A percentile compares a stretch with the other conserved stretches of the same genome.
Evolutionary conservation across 2,113 vertebrate genomes (phyloP).

Genomic region (Tupaia tana): DNA sequence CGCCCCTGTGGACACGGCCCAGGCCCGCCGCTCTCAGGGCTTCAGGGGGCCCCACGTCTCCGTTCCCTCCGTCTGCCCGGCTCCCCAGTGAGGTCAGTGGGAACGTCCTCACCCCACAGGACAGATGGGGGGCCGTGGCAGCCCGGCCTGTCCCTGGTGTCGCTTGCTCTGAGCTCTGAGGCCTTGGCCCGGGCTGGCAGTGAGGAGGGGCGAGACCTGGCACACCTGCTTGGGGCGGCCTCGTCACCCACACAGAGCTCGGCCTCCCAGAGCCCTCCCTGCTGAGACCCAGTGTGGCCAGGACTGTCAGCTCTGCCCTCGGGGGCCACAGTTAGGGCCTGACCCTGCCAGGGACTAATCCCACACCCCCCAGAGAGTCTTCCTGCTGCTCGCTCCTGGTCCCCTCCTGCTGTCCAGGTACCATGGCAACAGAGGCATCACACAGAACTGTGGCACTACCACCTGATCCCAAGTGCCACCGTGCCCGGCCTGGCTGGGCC

Average conservation of each 20-base stretch:
- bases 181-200: neutral
- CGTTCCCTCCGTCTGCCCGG: neutral
- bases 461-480: neutral
- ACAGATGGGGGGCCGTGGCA: neutral
- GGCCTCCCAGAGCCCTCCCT: neutral
- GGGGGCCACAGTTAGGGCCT: neutral
- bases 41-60: neutral
- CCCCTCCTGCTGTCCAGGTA: neutral
- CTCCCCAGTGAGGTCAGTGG: neutral
- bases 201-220: neutral
- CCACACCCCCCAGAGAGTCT: neutral
- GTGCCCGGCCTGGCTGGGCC: fast-evolving
- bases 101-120: neutral
- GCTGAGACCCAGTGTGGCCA: neutral
- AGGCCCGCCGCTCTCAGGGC: neutral
- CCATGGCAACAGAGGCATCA: neutral
- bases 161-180: neutral
- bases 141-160: neutral
- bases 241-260: neutral
- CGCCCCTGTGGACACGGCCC: neutral
- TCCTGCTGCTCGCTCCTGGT: neutral
- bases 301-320: neutral
- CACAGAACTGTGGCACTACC: neutral
- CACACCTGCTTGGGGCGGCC: neutral
- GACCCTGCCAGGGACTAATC: neutral